A percentile compares a stretch with the other conserved stretches of the same genome.
These are phyloP conservation scores for Pseudanteris insignis DNA, from an alignment of 2,888 invertebrate genomes.

Conservation along the genomic window DNA sequence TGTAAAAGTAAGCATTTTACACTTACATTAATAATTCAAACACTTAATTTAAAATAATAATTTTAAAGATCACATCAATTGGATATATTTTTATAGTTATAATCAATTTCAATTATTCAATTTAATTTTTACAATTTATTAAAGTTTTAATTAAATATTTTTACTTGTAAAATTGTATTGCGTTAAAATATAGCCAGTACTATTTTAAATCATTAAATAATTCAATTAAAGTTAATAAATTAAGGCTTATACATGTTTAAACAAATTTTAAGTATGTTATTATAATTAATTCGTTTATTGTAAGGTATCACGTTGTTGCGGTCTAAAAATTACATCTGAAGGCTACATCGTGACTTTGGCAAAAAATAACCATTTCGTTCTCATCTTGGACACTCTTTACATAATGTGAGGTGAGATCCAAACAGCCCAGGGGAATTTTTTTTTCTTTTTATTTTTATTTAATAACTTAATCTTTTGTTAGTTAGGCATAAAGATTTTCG, in stretches of 20 bases:
- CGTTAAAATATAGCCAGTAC: too few species aligned
- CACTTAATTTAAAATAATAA: too few species aligned
- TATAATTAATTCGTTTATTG: too few species aligned
- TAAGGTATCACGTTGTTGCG: constrained; percentile 98
- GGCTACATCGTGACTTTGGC: constrained; percentile 96
- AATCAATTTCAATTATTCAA: too few species aligned
- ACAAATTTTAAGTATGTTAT: too few species aligned
- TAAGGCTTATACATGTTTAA: neutral
- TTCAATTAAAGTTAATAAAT: neutral
- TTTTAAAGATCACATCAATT: too few species aligned
- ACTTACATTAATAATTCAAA: too few species aligned
- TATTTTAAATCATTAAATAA: too few species aligned
- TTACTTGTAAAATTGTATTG: constrained; percentile 10
- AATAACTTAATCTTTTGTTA: constrained; percentile 17
- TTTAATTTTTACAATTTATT: too few species aligned
- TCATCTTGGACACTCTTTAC: constrained; percentile 93
- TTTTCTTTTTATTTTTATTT: constrained; percentile 16
- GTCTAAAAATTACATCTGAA: constrained; percentile 95
- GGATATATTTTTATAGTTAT: too few species aligned
- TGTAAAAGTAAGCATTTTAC: constrained; percentile 75
- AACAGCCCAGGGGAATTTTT: constrained; percentile 50
- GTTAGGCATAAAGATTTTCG: constrained; percentile 6
- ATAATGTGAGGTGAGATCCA: constrained; percentile 79
- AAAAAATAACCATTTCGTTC: constrained; percentile 98
- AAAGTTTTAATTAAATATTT: too few species aligned